Evolutionary conservation across 1,140 invertebrate genomes (phyloP).

Genomic region (Bombus consobrinus): DNA sequence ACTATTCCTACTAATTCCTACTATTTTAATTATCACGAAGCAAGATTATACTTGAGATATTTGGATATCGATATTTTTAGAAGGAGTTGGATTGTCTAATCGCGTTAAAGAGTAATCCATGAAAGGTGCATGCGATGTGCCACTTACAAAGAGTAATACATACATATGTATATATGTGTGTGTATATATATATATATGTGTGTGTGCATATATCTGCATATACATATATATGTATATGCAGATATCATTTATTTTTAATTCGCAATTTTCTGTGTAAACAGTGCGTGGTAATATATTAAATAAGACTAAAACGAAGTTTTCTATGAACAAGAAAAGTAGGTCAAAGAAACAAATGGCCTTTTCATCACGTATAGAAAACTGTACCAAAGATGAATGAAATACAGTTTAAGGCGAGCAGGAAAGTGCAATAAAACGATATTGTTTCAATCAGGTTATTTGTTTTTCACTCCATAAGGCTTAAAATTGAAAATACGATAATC

Average conservation of each 20-base stretch:
- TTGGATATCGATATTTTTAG: constrained; percentile 25
- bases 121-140: constrained; percentile 58
- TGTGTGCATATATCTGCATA: too few species aligned
- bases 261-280: constrained; percentile 23
- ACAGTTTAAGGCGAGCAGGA: not conserved
- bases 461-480: not conserved
- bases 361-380: not conserved
- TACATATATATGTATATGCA: constrained; percentile 11
- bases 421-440: constrained; percentile 10
- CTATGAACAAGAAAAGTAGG: not conserved
- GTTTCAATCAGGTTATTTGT: not conserved
- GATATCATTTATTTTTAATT: constrained; percentile 54
- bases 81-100: constrained; percentile 56
- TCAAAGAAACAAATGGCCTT: not conserved
- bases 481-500: not conserved
- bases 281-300: constrained; percentile 34
- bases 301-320: constrained; percentile 29
- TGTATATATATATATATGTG: not conserved
- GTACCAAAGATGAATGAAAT: constrained; percentile 38
- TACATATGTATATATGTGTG: constrained; percentile 45
- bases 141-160: constrained; percentile 64
- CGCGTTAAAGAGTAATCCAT: constrained; percentile 38
- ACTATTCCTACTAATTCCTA: constrained; percentile 29
- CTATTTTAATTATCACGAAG: constrained; percentile 41
- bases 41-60: constrained; percentile 41